phyloP scores from a whole-genome alignment of 2,888 invertebrate genomes.

The Clivina fossor region DNA sequence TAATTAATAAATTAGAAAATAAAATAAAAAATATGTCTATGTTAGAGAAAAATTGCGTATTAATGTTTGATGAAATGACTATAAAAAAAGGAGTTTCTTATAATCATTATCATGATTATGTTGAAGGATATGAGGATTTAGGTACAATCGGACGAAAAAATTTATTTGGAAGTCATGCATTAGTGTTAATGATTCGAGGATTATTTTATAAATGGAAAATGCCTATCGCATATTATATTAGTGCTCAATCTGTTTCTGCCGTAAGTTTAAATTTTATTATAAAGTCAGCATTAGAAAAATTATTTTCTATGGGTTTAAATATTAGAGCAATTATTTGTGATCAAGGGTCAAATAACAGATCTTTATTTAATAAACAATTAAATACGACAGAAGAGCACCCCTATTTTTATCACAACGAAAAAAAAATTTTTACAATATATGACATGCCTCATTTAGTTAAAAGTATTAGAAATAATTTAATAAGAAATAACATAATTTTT shows the following conservation, averaged over 20 bases:
- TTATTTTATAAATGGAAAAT: conserved; percentile 19
- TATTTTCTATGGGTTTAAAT: conserved; percentile 5
- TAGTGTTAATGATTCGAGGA: conserved; percentile 15
- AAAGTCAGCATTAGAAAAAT: conserved; percentile 11
- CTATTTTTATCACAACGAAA: conserved; percentile 12
- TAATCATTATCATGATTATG: conserved; percentile 6
- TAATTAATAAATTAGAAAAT: conserved; percentile 7
- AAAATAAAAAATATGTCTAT: conserved; percentile 8
- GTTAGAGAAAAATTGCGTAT: background rate
- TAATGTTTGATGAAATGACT: conserved; percentile 16
- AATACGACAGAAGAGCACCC: conserved; percentile 4
- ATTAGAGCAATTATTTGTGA: conserved; percentile 2
- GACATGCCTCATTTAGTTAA: conserved; percentile 18
- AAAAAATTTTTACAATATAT: conserved; percentile 10
- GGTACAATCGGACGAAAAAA: conserved; percentile 1
- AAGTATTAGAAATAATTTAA: conserved; percentile 10
- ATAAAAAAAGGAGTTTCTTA: conserved; percentile 8
- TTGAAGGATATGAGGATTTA: conserved; percentile 18
- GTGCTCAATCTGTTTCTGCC: background rate
- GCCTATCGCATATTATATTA: conserved; percentile 18
- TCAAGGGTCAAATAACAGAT: conserved; percentile 10
- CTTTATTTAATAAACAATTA: conserved; percentile 10
- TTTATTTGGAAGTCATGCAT: conserved; percentile 3
- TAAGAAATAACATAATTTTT: conserved; percentile 4
- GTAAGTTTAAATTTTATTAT: conserved; percentile 5